Percentiles rank a stretch among this genome's conserved stretches.
Conservation (phyloP, 2,113 vertebrate species). For the Corvus moneduloides region DNA sequence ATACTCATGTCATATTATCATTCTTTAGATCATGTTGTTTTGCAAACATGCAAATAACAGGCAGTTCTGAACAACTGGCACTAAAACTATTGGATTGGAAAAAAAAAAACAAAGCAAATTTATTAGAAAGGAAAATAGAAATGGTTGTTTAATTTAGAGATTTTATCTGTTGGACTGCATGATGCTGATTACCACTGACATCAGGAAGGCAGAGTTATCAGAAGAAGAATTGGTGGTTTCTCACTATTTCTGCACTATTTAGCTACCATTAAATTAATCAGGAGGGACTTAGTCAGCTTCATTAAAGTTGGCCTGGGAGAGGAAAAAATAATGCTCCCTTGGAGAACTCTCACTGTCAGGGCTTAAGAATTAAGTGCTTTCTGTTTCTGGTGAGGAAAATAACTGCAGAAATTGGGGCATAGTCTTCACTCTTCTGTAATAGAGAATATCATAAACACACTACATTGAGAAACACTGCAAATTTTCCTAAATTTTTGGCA, state of each 20-base stretch:
- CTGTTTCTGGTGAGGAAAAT: not conserved
- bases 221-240: constrained; percentile 21
- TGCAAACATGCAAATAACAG: not conserved
- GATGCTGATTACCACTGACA: not conserved
- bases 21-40: not conserved
- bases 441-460: not conserved
- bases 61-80: not conserved
- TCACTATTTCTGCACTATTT: constrained; percentile 55
- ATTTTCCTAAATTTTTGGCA: constrained; percentile 13
- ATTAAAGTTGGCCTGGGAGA: not conserved
- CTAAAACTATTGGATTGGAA: not conserved
- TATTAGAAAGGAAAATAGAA: not conserved
- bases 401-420: constrained; percentile 2
- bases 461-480: not conserved
- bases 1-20: not conserved
- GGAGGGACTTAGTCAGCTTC: constrained; percentile 41
- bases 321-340: constrained; percentile 21
- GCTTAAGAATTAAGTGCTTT: constrained; percentile 27
- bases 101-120: not conserved
- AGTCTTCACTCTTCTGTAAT: not conserved
- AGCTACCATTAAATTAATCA: constrained; percentile 50
- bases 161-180: not conserved
- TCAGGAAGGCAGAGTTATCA: not conserved
- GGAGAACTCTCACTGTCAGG: constrained; percentile 19
- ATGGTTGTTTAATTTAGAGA: not conserved